Evolutionary conservation across 2,888 invertebrate genomes (phyloP), one percentile per base, ranked within the genome.

Genomic region (Desoria tigrina): DNA sequence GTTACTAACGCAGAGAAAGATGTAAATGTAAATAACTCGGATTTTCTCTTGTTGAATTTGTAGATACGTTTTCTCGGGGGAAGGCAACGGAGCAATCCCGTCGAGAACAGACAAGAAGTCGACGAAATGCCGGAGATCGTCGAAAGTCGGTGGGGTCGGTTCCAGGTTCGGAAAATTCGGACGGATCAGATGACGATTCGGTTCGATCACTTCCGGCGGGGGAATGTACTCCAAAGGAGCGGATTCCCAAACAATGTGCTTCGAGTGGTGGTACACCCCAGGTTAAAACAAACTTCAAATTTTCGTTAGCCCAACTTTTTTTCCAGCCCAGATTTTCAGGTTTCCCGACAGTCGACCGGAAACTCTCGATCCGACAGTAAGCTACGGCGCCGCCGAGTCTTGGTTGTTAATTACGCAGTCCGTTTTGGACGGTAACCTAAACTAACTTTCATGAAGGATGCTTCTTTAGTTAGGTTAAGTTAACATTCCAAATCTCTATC

Each of bases 251-350:
- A 39, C 71, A 73, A 1, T 72, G 73, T 54, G 67, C 72, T 42
- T 70, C 69, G 21, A 71, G 70, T 58, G 73, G 73, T 11, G 71
- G 73, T 39, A 74, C 74, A 42, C 73, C 74, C 39, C 73, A 74
- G 70, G 32, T 32, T 7, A 32, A 7, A 7, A 4, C 32, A 32
- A 32, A 32, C 11, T 70, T 71, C 56, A 16, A 26, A 32, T 21
- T 51, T 7, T 42, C 32, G 49, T 21, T 14, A 45, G 51, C 2
- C 42, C 32, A 21, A 42, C 39, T 49, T 24, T 18, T 55, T 49
- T 9, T 21, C 18, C n/a, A 18, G 23, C 7, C 6, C 49, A 6
- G 16, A 39, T 39, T 39, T 14, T 14, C 11, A 14, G 16, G 16
- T 39, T 39, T 39, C 16, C 11, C 11, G 16, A 14, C 11, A 39